These are phyloP conservation scores for Psittacara wagleri DNA, from an alignment of 2,113 vertebrate genomes.

Conservation along the genomic window DNA sequence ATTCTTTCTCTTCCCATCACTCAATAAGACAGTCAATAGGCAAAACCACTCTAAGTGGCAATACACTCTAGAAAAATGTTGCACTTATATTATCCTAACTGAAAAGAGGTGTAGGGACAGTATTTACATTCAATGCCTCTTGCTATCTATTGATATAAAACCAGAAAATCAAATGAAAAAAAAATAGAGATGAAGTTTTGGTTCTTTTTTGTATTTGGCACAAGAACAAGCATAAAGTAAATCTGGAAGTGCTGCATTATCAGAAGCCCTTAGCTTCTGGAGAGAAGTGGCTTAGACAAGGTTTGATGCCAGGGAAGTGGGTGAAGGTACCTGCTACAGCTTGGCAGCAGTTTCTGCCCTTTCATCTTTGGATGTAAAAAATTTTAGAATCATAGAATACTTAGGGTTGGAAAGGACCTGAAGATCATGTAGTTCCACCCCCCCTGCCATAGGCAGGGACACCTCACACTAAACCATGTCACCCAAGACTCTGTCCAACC, in stretches of 20 bases:
- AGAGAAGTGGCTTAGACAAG: neutral
- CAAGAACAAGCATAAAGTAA: neutral
- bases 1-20: neutral
- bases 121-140: neutral
- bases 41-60: neutral
- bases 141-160: neutral
- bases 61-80: neutral
- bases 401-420: too few relatives aligned
- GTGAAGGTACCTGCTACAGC: neutral
- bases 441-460: too few relatives aligned
- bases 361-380: neutral
- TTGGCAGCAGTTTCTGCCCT: neutral
- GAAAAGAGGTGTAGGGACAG: neutral
- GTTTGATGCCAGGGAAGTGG: accelerated
- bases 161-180: neutral
- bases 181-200: neutral
- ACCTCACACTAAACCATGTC: too few relatives aligned
- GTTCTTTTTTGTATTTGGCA: neutral
- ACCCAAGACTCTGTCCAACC: too few relatives aligned
- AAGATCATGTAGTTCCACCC: too few relatives aligned
- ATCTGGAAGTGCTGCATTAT: neutral
- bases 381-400: too few relatives aligned
- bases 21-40: neutral
- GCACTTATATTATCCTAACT: neutral
- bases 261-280: neutral